These are phyloP conservation scores for Melanophora roralis DNA, from an alignment of 2,888 invertebrate genomes.

Conservation along the genomic window DNA sequence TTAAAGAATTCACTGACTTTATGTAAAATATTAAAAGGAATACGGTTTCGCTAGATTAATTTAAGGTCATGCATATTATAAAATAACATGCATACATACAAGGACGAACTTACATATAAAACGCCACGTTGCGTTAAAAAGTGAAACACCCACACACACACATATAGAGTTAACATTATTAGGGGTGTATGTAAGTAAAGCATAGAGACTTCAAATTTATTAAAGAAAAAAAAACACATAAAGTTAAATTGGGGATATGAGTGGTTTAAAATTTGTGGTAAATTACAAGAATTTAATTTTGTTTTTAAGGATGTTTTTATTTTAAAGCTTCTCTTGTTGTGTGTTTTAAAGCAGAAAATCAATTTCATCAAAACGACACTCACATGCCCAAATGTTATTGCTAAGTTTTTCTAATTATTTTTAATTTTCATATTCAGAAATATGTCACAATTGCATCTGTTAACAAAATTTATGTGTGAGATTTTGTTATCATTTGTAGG, in stretches of 20 bases:
- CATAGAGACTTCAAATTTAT: slow-evolving; percentile 54
- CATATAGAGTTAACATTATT: slow-evolving; percentile 25
- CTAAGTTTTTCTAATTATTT: slow-evolving; percentile 45
- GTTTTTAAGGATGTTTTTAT: slow-evolving; percentile 23
- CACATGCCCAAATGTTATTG: slow-evolving; percentile 17
- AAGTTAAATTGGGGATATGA: slow-evolving; percentile 53
- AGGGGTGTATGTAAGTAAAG: slow-evolving; percentile 51
- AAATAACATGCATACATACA: slow-evolving; percentile 40
- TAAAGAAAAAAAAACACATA: slow-evolving; percentile 7
- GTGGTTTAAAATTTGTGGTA: slow-evolving; percentile 51
- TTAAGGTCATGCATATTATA: slow-evolving; percentile 73
- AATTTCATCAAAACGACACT: not conserved
- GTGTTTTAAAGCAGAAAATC: not conserved
- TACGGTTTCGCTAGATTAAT: slow-evolving; percentile 75
- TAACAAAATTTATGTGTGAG: slow-evolving; percentile 53
- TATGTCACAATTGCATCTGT: slow-evolving; percentile 57
- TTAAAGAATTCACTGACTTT: not conserved
- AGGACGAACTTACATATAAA: not conserved
- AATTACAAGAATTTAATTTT: slow-evolving; percentile 37
- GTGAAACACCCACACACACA: not conserved
- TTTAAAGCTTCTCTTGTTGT: slow-evolving; percentile 28
- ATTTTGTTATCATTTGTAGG: not conserved
- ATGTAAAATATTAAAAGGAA: slow-evolving; percentile 46
- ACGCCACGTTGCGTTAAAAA: no score
- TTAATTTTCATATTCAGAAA: slow-evolving; percentile 52